phyloP scores from a whole-genome alignment of 2,113 vertebrate species.

The Oryzias curvinotus region DNA sequence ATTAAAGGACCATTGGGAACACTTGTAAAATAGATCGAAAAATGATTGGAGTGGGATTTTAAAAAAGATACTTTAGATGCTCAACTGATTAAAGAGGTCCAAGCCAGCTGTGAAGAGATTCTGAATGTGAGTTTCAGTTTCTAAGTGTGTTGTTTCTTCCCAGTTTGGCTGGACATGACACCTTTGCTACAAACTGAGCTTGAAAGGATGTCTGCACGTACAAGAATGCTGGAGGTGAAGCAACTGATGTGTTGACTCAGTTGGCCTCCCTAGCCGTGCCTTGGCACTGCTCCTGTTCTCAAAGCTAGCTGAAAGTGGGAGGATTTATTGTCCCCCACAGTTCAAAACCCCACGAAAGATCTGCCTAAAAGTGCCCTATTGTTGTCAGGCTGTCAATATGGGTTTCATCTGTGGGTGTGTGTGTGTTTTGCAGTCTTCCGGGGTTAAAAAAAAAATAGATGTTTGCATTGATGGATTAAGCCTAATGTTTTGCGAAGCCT shows the following conservation, averaged over 20 bases:
- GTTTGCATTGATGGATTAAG: too few species aligned
- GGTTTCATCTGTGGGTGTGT: background rate
- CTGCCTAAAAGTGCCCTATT: conserved; percentile 39
- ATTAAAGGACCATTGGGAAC: too few species aligned
- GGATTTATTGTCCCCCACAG: conserved; percentile 52
- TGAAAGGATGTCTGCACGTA: conserved; percentile 8
- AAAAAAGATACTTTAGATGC: too few species aligned
- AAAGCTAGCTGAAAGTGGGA: conserved; percentile 34
- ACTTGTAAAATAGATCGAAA: too few species aligned
- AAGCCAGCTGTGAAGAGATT: background rate
- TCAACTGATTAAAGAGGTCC: background rate
- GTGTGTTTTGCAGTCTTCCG: background rate
- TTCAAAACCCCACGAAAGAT: conserved; percentile 13
- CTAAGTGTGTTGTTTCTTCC: conserved; percentile 2
- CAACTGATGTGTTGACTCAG: conserved; percentile 52
- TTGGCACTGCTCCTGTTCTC: conserved; percentile 52
- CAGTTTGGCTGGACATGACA: background rate
- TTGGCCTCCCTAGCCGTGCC: conserved; percentile 51
- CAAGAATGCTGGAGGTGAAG: conserved; percentile 23
- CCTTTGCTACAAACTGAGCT: conserved; percentile 2
- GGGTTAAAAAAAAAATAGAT: too few species aligned
- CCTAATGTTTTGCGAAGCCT: background rate
- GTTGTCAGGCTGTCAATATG: conserved; percentile 10
- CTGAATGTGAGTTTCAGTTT: conserved; percentile 9
- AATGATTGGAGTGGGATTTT: too few species aligned